Evolutionary conservation across 2,113 vertebrate genomes (phyloP).

Genomic region (Thinocorus orbignyianus): DNA sequence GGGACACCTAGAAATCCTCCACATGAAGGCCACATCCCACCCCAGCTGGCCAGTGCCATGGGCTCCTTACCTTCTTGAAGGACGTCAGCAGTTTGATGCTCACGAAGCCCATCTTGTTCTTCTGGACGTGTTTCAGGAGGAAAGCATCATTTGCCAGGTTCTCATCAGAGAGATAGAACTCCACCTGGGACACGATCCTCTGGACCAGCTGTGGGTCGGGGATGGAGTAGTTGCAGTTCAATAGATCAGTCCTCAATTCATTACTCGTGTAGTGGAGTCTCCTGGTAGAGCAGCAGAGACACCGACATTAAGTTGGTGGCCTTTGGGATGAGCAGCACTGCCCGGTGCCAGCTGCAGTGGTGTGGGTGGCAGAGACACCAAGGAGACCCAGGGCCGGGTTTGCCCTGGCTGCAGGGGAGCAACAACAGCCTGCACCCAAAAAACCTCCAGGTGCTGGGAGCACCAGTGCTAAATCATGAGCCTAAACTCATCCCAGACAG

Average conservation of each 20-base stretch:
- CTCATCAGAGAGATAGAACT: constrained; percentile 77
- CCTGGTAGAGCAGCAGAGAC: background rate
- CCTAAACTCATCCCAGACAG: accelerated
- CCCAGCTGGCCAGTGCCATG: accelerated
- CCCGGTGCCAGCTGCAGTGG: accelerated
- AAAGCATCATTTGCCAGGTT: constrained; percentile 77
- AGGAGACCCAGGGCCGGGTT: background rate
- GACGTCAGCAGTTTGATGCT: constrained; percentile 81
- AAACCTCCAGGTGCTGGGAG: background rate
- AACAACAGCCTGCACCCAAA: accelerated
- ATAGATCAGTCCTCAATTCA: constrained; percentile 17
- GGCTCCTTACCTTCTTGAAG: constrained; percentile 77
- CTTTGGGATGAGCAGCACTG: background rate
- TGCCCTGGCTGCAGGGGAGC: accelerated
- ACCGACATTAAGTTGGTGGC: accelerated
- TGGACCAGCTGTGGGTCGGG: constrained; percentile 44
- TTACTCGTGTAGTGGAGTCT: background rate
- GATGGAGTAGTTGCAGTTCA: background rate
- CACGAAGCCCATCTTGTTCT: constrained; percentile 80
- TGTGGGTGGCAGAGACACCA: accelerated
- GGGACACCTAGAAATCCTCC: background rate
- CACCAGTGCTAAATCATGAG: accelerated
- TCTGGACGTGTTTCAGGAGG: constrained; percentile 79
- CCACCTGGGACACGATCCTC: constrained; percentile 75
- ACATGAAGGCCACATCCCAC: accelerated